Conservation (phyloP, 2,888 invertebrate genomes). For the Philereme vetulata region DNA sequence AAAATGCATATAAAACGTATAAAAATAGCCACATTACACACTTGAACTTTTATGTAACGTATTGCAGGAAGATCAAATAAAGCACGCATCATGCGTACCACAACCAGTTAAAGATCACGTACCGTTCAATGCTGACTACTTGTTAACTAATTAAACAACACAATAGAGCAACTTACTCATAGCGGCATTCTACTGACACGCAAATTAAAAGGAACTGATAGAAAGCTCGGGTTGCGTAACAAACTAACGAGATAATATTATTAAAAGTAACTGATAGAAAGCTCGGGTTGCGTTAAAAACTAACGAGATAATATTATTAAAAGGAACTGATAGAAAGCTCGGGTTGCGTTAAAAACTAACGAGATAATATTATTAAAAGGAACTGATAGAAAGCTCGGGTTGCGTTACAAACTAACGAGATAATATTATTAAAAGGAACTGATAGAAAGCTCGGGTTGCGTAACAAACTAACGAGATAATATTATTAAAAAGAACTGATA, state of each 20-base stretch:
- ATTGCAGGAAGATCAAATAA: slow-evolving; percentile 14
- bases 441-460: slow-evolving; percentile 46
- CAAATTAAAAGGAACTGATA: slow-evolving; percentile 41
- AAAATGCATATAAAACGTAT: no score
- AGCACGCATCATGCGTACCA: neutral
- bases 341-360: slow-evolving; percentile 31
- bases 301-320: slow-evolving; percentile 37
- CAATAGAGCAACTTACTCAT: slow-evolving; percentile 35
- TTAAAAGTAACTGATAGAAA: no score
- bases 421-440: slow-evolving; percentile 37
- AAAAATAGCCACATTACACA: no score
- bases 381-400: no score
- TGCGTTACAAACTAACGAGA: slow-evolving; percentile 32
- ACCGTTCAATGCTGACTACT: slow-evolving; percentile 26
- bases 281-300: slow-evolving; percentile 33
- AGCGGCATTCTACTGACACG: slow-evolving; percentile 39
- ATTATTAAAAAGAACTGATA: slow-evolving; percentile 40
- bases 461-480: no score
- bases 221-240: slow-evolving; percentile 42
- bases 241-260: slow-evolving; percentile 35
- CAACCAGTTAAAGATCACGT: slow-evolving; percentile 24
- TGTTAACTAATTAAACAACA: slow-evolving; percentile 34
- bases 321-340: no score
- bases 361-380: slow-evolving; percentile 39
- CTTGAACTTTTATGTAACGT: neutral